phyloP scores from a whole-genome alignment of 2,797 vertebrate genomes.

The Prionace glauca region DNA sequence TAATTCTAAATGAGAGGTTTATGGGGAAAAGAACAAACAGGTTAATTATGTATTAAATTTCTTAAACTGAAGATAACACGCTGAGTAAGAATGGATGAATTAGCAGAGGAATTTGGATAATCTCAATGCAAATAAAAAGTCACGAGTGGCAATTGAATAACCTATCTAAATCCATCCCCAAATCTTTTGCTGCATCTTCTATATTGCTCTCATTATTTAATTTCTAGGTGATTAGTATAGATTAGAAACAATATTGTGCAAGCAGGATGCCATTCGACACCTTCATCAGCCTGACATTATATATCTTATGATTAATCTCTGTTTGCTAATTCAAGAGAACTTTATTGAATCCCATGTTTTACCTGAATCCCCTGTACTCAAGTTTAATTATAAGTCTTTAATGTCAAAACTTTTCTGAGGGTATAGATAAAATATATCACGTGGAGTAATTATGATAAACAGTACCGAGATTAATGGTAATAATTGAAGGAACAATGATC shows the following conservation, averaged over 20 bases:
- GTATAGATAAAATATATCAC: too few species aligned
- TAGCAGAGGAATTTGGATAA: not conserved
- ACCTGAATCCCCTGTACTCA: not conserved
- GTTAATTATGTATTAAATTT: not conserved
- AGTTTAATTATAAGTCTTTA: not conserved
- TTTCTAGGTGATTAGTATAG: not conserved
- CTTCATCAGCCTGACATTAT: not conserved
- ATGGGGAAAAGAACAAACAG: not conserved
- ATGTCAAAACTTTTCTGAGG: too few species aligned
- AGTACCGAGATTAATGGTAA: too few species aligned
- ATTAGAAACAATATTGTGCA: not conserved
- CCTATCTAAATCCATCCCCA: not conserved
- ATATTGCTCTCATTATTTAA: not conserved
- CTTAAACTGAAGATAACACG: not conserved
- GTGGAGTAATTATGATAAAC: too few species aligned
- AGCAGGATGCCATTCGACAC: not conserved
- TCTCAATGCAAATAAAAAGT: too few species aligned
- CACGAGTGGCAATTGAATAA: not conserved
- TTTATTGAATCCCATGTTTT: not conserved
- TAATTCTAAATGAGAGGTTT: not conserved
- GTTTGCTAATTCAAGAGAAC: not conserved
- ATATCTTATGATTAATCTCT: not conserved
- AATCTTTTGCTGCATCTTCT: not conserved
- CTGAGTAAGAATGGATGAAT: not conserved
- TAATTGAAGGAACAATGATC: too few species aligned